Evolutionary conservation across 2,797 vertebrate genomes (phyloP), one percentile per base, ranked within the genome.

Genomic region (Rhinella marina): DNA sequence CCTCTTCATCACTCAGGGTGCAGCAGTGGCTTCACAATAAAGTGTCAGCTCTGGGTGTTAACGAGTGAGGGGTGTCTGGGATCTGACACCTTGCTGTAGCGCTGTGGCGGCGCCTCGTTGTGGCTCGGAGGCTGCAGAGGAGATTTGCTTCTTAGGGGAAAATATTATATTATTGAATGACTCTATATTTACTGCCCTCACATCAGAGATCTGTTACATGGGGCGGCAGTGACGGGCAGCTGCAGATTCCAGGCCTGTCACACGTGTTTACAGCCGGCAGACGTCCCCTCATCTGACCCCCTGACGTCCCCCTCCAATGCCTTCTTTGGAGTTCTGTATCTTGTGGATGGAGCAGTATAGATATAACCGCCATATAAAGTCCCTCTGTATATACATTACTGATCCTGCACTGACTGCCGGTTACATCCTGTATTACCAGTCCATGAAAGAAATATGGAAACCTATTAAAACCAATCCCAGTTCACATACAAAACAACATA

Each of bases 111-210:
- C 70, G 70, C 70, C 70, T 70, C 68, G 14, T 32, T 32, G 68
- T 12, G 77, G 54, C 56, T 14, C 25, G 13, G 25, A 11, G 77
- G 14, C 25, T 16, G 5, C 11, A 2, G n/a, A 12, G 25, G 56
- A 62, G 79, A 62, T 81, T 25, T 19, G 80, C 80, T 50, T 66
- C 80, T 72, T 72, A 14, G 41, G 87, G 82, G 87, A 88, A 88
- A 88, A 88, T 84, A 84, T 88, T 88, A 88, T 84, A 88, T 84
- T 84, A 85, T 88, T 72, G 41, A 16, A 72, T 41, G 87, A 41
- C 54, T 84, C 87, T 88, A 79, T 88, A 84, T 88, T 83, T 88
- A 83, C 64, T 78, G 82, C 17, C 87, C 64, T 50, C 73, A 68
- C 73, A 70, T 72, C n/a, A 54, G 23, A 78, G 82, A 88, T 88